phyloP scores from a whole-genome alignment of 2,113 vertebrate species.

The Podilymbus podiceps region DNA sequence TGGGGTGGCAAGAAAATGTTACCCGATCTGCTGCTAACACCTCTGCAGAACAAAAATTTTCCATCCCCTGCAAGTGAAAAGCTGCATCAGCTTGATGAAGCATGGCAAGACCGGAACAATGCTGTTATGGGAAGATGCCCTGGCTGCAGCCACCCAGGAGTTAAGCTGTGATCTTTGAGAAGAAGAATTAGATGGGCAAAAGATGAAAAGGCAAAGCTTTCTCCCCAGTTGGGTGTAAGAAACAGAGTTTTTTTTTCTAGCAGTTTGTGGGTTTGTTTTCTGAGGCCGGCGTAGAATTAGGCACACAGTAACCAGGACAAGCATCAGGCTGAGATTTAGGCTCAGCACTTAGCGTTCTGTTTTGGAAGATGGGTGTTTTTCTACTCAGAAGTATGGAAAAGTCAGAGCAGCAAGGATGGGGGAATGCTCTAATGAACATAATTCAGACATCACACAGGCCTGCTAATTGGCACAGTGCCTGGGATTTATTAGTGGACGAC shows the following conservation, averaged over 20 bases:
- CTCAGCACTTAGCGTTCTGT: not conserved
- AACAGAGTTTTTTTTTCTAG: not conserved
- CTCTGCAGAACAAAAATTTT: not conserved
- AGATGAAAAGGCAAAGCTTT: not conserved
- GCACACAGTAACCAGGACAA: not conserved
- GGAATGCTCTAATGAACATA: not conserved
- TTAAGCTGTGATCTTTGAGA: not conserved
- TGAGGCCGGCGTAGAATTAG: not conserved
- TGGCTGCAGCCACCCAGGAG: not conserved
- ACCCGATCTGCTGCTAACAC: accelerated
- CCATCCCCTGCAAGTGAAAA: not conserved
- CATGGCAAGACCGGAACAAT: not conserved
- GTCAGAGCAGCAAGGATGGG: not conserved
- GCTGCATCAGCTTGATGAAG: not conserved
- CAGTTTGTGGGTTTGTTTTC: not conserved
- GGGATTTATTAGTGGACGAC: not conserved
- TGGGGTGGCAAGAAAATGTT: accelerated
- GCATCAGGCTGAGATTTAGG: not conserved
- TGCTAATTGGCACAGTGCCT: not conserved
- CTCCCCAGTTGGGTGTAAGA: not conserved
- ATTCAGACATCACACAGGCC: not conserved
- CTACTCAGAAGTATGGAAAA: not conserved
- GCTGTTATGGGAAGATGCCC: not conserved
- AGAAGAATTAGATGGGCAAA: not conserved
- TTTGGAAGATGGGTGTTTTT: not conserved